A percentile compares a stretch with the other conserved stretches of the same genome.
Evolutionary conservation across 2,797 vertebrate species (phyloP).

Genomic region (Sardinella longiceps): DNA sequence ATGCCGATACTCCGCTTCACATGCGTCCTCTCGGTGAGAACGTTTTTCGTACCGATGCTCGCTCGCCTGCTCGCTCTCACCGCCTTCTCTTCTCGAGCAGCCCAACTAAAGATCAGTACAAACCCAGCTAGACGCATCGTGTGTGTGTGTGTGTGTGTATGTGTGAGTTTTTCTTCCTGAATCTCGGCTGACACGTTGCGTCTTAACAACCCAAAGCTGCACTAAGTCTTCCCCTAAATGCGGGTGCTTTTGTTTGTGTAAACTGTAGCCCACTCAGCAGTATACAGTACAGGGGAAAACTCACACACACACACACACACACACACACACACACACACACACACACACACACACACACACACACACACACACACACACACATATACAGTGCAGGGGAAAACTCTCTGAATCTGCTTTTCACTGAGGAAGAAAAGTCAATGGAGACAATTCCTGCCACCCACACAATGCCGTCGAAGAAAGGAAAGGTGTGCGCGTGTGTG

Average conservation of each 20-base stretch:
- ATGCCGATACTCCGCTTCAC: background rate
- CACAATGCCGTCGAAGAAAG: background rate
- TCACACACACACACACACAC: too few species aligned
- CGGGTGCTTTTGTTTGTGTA: background rate
- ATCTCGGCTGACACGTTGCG: background rate
- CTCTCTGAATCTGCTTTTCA: too few species aligned
- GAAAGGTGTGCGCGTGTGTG: background rate
- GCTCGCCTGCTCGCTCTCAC: too few species aligned
- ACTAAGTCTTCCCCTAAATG: background rate
- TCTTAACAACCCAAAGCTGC: background rate
- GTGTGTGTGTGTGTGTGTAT: too few species aligned
- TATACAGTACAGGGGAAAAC: too few species aligned
- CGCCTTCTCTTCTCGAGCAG: background rate
- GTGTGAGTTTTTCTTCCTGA: background rate
- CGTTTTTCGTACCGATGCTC: too few species aligned
- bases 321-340: too few species aligned
- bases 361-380: too few species aligned
- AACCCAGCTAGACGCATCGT: too few species aligned
- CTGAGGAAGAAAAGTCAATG: background rate
- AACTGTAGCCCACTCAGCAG: background rate
- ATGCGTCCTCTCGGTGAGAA: background rate
- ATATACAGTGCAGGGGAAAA: too few species aligned
- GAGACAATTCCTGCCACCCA: background rate
- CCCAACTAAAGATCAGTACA: background rate
- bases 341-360: too few species aligned